Conservation (phyloP, 1,140 invertebrate species). For the Rhopalosiphum padi region DNA sequence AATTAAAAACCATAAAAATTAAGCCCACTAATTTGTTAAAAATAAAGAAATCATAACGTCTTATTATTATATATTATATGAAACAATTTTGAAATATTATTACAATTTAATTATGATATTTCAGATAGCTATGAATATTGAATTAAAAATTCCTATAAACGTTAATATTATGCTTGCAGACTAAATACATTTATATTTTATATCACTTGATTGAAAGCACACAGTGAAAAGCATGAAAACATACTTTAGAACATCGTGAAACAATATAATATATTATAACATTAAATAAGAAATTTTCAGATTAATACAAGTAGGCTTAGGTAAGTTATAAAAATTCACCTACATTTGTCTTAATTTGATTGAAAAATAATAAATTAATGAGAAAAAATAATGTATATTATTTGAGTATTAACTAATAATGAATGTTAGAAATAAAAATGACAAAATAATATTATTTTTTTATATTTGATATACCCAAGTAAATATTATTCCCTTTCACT, state of each 20-base stretch:
- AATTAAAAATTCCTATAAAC: background rate
- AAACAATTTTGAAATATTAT: too few relatives aligned
- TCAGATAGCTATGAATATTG: background rate
- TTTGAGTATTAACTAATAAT: too few relatives aligned
- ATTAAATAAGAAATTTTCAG: background rate
- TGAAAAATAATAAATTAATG: background rate
- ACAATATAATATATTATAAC: too few relatives aligned
- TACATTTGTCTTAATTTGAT: too few relatives aligned
- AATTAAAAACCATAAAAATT: background rate
- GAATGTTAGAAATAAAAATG: too few relatives aligned
- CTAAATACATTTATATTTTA: background rate
- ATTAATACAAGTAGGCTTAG: background rate
- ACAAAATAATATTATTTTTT: too few relatives aligned
- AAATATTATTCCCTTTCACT: too few relatives aligned
- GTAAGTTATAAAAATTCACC: background rate
- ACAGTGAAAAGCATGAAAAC: background rate
- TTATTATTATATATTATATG: too few relatives aligned
- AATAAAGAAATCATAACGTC: background rate
- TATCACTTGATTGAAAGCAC: background rate
- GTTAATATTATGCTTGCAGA: background rate
- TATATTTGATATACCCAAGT: too few relatives aligned
- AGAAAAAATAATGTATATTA: too few relatives aligned
- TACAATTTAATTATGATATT: background rate
- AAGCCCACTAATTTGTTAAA: background rate
- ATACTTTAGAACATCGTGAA: background rate